A percentile compares a stretch with the other conserved stretches of the same genome.
Evolutionary conservation across 2,888 invertebrate genomes (phyloP).

Genomic region (Allolobophora icterica): DNA sequence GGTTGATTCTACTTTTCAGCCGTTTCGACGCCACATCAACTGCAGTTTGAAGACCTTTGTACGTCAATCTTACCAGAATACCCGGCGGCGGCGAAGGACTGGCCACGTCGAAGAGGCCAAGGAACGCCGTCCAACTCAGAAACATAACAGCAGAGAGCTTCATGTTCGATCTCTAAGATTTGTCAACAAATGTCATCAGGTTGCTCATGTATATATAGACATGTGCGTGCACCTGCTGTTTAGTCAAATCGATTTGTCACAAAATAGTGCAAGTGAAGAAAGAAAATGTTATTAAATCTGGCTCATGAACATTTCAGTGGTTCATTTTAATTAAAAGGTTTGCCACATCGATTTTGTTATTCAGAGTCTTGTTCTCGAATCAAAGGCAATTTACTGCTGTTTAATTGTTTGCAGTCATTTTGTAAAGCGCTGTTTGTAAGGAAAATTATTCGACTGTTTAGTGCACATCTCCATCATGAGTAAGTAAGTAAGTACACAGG

Average conservation of each 20-base stretch:
- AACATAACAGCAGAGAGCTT: not conserved
- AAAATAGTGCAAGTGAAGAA: not conserved
- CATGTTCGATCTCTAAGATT: not conserved
- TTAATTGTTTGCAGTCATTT: no score
- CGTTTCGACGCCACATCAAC: not conserved
- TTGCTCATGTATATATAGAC: not conserved
- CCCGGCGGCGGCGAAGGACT: not conserved
- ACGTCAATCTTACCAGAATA: not conserved
- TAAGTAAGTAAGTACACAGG: no score
- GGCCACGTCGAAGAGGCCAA: not conserved
- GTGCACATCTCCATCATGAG: no score
- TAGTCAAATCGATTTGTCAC: not conserved
- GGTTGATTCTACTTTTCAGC: not conserved
- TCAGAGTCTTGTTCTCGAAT: not conserved
- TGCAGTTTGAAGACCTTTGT: not conserved
- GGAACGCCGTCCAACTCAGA: not conserved
- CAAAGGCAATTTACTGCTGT: no score
- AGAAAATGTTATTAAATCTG: not conserved
- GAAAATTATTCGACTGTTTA: no score
- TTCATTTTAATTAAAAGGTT: not conserved
- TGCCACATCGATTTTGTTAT: not conserved
- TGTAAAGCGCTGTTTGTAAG: no score
- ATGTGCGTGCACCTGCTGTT: not conserved
- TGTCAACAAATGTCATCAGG: not conserved
- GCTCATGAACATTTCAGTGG: not conserved